Evolutionary conservation across 1,140 invertebrate species (phyloP).

Genomic region (Nasonia longicornis): DNA sequence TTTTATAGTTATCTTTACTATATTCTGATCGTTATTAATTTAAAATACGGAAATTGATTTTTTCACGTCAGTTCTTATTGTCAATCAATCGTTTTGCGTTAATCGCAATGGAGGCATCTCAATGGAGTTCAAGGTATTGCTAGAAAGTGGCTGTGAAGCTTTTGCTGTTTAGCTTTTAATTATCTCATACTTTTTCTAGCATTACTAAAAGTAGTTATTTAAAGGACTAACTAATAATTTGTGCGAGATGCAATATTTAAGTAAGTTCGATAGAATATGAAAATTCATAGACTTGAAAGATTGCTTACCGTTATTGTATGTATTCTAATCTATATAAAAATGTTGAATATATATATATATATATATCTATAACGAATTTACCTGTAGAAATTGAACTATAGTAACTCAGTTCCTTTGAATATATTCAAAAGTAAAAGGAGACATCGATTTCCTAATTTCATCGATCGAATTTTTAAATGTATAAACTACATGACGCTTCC

Average conservation of each 20-base stretch:
- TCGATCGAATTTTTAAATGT: neutral
- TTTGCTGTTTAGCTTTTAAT: slow-evolving; percentile 23
- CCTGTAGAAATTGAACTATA: neutral
- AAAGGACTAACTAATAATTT: neutral
- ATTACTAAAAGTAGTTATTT: neutral
- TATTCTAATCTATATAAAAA: slow-evolving; percentile 22
- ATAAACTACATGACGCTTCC: no score
- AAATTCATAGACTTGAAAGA: slow-evolving; percentile 24
- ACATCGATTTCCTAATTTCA: neutral
- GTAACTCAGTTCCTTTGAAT: neutral
- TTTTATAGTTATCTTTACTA: neutral
- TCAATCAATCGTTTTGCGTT: no score
- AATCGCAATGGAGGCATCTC: no score
- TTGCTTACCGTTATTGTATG: slow-evolving; percentile 16
- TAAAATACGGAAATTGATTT: no score
- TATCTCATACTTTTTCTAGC: slow-evolving; percentile 2
- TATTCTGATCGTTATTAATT: neutral
- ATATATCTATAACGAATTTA: neutral
- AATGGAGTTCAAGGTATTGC: neutral
- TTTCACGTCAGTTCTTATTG: no score
- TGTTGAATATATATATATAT: neutral
- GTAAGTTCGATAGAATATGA: slow-evolving; percentile 25
- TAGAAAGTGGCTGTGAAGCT: slow-evolving; percentile 36
- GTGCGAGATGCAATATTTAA: slow-evolving; percentile 23
- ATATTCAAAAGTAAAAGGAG: neutral